Conservation (phyloP, 2,888 invertebrate species). For the Tortrix viridana region DNA sequence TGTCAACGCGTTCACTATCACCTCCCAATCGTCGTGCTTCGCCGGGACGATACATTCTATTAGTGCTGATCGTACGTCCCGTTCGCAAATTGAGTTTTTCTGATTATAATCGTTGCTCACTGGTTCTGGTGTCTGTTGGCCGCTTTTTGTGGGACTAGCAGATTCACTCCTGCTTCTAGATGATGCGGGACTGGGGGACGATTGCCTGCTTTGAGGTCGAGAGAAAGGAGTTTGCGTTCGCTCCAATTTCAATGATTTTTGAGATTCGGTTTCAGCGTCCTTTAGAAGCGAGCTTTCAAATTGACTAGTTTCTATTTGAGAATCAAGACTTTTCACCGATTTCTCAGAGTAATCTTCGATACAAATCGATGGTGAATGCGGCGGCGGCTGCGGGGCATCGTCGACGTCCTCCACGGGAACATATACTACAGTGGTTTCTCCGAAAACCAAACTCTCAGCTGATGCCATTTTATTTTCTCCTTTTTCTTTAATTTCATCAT, state of each 20-base stretch:
- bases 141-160: conserved; percentile 54
- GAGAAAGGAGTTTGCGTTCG: conserved; percentile 35
- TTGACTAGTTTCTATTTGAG: conserved; percentile 41
- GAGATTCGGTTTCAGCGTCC: conserved; percentile 43
- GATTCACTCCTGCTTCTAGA: conserved; percentile 52
- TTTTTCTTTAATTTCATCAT: conserved; percentile 48
- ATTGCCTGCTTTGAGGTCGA: conserved; percentile 50
- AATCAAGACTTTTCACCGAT: conserved; percentile 50
- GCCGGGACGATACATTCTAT: conserved; percentile 75
- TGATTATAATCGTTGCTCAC: conserved; percentile 50
- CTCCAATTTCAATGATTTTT: conserved; percentile 44
- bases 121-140: conserved; percentile 57
- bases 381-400: conserved; percentile 51
- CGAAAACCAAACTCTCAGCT: conserved; percentile 45
- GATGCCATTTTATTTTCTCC: conserved; percentile 42
- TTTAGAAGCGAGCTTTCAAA: conserved; percentile 20
- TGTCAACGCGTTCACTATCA: conserved; percentile 88
- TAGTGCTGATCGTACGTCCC: conserved; percentile 72
- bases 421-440: conserved; percentile 46
- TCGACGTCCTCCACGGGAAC: conserved; percentile 45
- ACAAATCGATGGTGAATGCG: conserved; percentile 67
- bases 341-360: conserved; percentile 71
- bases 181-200: conserved; percentile 48
- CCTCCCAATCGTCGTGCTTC: conserved; percentile 92
- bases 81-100: conserved; percentile 47